A percentile compares a stretch with the other conserved stretches of the same genome.
These are phyloP conservation scores for Chinchilla lanigera DNA, from an alignment of 2,113 vertebrate genomes.

Conservation along the genomic window DNA sequence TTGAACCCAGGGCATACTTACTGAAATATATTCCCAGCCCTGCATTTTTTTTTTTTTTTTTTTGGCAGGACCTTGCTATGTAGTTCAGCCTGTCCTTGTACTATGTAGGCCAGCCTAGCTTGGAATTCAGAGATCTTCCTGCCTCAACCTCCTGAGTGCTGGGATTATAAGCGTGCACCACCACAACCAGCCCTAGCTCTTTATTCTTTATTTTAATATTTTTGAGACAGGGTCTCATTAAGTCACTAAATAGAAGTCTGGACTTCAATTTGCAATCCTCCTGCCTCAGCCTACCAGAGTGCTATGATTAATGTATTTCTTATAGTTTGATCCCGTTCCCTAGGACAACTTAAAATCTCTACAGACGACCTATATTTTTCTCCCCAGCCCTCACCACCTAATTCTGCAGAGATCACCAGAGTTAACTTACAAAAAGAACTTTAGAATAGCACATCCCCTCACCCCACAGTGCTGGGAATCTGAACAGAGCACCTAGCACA, in stretches of 20 bases:
- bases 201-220: background rate
- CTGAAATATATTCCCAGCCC: background rate
- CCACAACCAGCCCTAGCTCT: background rate
- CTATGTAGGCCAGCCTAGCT: no score
- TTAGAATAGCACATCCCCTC: background rate
- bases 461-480: background rate
- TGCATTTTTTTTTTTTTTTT: background rate
- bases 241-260: background rate
- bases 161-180: no score
- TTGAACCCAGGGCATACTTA: background rate
- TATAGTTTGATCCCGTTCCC: background rate
- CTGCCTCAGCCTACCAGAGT: background rate
- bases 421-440: conserved; percentile 50
- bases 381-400: background rate
- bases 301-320: background rate
- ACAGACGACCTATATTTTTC: background rate
- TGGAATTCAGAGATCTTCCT: no score
- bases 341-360: conserved; percentile 45
- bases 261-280: background rate
- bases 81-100: no score
- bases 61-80: background rate
- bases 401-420: conserved; percentile 4
- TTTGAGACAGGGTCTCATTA: background rate
- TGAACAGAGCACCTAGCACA: background rate
- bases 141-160: no score